Conservation (phyloP, 2,888 invertebrate species). For the Clitarchus hookeri region DNA sequence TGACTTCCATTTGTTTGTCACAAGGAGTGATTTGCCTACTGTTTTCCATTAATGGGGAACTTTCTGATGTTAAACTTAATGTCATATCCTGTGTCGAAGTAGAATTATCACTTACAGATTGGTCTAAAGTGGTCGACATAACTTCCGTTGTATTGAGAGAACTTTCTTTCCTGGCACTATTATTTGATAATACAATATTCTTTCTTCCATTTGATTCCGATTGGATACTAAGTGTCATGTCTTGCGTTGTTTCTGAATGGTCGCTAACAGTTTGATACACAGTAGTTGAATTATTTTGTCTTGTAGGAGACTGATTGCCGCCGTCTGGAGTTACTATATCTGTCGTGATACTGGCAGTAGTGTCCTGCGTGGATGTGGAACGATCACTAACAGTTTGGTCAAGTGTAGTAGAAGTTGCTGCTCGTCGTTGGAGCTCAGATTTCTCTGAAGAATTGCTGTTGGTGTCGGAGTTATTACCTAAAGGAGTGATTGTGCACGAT, state of each 20-base stretch:
- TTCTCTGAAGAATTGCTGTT: neutral
- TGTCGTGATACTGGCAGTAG: constrained; percentile 45
- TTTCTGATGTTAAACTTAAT: constrained; percentile 43
- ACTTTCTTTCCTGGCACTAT: neutral
- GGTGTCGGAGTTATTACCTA: constrained; percentile 25
- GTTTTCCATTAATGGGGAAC: neutral
- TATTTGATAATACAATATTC: neutral
- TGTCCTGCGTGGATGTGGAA: constrained; percentile 46
- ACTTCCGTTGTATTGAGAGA: neutral
- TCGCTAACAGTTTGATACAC: neutral
- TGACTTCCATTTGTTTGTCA: neutral
- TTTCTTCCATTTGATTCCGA: neutral
- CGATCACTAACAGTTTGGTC: constrained; percentile 39
- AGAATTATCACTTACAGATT: constrained; percentile 41
- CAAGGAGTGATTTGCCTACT: neutral
- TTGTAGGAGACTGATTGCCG: neutral
- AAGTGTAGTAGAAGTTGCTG: constrained; percentile 21
- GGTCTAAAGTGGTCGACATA: constrained; percentile 10
- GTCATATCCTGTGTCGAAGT: constrained; percentile 47
- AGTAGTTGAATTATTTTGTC: neutral
- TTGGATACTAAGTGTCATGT: neutral
- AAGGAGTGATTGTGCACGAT: constrained; percentile 36
- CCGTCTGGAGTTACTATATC: constrained; percentile 15
- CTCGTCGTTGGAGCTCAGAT: neutral
- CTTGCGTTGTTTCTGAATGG: neutral